Conservation (phyloP, 2,888 invertebrate species). For the Teleiodes luculella region DNA sequence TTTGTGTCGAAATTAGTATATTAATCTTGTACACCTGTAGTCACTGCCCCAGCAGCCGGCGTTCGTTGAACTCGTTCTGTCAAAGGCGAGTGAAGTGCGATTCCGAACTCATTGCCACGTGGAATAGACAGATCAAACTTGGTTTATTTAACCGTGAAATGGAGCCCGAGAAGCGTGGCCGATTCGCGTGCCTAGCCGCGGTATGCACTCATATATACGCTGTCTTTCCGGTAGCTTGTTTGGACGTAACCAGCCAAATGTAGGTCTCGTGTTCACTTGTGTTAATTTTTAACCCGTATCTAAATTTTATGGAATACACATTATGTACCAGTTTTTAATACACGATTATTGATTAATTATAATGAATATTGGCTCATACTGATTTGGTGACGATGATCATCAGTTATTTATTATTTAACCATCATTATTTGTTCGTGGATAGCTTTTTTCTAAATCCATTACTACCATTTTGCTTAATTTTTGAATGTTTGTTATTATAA, state of each 20-base stretch:
- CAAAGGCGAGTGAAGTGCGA: constrained; percentile 42
- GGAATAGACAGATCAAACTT: constrained; percentile 60
- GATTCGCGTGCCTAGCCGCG: constrained; percentile 49
- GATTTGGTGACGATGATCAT: no score
- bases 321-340: no score
- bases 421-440: no score
- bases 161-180: constrained; percentile 60
- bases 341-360: no score
- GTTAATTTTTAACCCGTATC: neutral
- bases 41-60: constrained; percentile 25
- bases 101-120: constrained; percentile 31
- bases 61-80: constrained; percentile 56
- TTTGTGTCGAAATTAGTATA: no score
- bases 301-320: no score
- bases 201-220: constrained; percentile 40
- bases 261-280: constrained; percentile 6
- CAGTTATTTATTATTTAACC: no score
- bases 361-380: no score
- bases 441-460: no score
- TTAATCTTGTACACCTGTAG: neutral
- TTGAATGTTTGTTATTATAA: constrained; percentile 12
- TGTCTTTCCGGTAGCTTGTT: constrained; percentile 25
- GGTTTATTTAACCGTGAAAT: constrained; percentile 70
- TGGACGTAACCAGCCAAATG: constrained; percentile 21
- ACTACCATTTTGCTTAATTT: no score